A percentile compares a stretch with the other conserved stretches of the same genome.
These are phyloP conservation scores for Mastomys natalensis DNA, from an alignment of 2,113 vertebrate species.

Conservation along the genomic window DNA sequence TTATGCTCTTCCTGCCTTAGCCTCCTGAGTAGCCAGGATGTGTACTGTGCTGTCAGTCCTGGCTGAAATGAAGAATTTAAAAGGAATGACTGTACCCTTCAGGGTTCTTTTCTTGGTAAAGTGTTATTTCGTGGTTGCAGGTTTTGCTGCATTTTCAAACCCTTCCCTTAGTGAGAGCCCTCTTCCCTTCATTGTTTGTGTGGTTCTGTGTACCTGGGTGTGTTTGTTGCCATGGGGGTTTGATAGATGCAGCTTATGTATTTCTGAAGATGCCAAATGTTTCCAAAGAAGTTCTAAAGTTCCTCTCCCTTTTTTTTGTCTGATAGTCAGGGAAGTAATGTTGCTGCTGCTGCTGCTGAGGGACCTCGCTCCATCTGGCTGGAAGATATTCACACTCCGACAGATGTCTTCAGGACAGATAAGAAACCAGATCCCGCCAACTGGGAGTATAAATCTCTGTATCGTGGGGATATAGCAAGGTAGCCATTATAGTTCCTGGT, in stretches of 20 bases:
- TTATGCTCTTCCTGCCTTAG: not conserved
- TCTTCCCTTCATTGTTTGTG: not conserved
- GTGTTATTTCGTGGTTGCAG: not conserved
- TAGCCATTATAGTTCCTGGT: slow-evolving; percentile 66
- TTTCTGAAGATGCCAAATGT: slow-evolving; percentile 16
- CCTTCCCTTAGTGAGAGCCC: not conserved
- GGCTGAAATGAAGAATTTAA: not conserved
- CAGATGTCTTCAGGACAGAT: slow-evolving; percentile 92
- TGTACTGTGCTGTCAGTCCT: not conserved
- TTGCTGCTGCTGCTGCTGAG: slow-evolving; percentile 14
- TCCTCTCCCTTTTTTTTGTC: not conserved
- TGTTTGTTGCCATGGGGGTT: not conserved
- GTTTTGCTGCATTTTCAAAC: not conserved
- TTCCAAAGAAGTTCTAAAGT: slow-evolving; percentile 1
- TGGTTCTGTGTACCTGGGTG: not conserved
- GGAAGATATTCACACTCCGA: slow-evolving; percentile 90
- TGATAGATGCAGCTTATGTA: not conserved
- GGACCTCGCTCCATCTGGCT: slow-evolving; percentile 89
- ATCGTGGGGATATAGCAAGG: slow-evolving; percentile 95
- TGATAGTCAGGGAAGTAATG: slow-evolving; percentile 80
- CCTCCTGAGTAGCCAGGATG: not conserved
- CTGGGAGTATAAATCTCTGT: slow-evolving; percentile 97
- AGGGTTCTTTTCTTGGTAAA: not conserved
- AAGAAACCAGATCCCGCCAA: slow-evolving; percentile 93
- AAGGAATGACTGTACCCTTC: not conserved